Conservation (phyloP, 2,888 invertebrate genomes). For the Aphodius sticticus region DNA sequence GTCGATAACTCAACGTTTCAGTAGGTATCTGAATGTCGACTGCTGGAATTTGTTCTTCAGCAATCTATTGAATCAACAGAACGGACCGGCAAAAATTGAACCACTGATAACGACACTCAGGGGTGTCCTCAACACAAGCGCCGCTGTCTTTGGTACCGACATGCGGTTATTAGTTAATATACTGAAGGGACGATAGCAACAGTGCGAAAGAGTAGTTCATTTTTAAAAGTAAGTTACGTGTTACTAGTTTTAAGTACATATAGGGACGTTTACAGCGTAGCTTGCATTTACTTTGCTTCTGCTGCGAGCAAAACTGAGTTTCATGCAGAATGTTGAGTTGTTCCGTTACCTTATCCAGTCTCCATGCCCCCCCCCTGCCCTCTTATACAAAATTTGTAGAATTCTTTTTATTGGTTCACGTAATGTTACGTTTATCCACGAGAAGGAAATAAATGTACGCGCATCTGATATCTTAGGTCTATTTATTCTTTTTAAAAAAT, state of each 20-base stretch:
- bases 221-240: constrained; percentile 13
- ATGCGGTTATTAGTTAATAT: constrained; percentile 53
- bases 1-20: constrained; percentile 54
- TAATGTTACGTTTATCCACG: neutral
- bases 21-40: constrained; percentile 53
- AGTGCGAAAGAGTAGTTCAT: constrained; percentile 11
- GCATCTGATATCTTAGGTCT: neutral
- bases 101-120: constrained; percentile 48
- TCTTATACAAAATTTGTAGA: neutral
- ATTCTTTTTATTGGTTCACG: neutral
- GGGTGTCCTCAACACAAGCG: constrained; percentile 48
- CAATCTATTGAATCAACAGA: constrained; percentile 73
- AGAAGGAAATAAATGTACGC: neutral
- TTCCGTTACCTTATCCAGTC: too few species aligned
- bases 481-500: constrained; percentile 4
- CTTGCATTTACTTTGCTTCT: neutral
- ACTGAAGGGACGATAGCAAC: constrained; percentile 55
- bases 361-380: neutral
- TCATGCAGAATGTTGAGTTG: neutral
- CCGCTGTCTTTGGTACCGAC: constrained; percentile 47
- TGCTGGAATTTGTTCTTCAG: constrained; percentile 86
- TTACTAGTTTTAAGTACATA: neutral
- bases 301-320: neutral
- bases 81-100: constrained; percentile 52
- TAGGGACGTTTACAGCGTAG: neutral